phyloP scores from a whole-genome alignment of 2,797 vertebrate species.

The Paguma larvata region DNA sequence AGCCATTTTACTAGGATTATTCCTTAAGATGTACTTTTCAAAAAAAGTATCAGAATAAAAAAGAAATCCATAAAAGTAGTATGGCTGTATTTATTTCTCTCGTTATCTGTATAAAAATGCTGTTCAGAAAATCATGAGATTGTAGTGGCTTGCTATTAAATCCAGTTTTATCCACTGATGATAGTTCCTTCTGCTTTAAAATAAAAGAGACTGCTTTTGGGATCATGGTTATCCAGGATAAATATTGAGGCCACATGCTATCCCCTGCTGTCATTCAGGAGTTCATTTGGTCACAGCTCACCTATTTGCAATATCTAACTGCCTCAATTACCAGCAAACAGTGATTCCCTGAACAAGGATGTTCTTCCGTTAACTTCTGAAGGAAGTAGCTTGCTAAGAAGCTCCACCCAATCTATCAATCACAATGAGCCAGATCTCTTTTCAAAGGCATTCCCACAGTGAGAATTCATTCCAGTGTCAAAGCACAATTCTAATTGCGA shows the following conservation, averaged over 20 bases:
- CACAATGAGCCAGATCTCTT: conserved; percentile 83
- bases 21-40: conserved; percentile 44
- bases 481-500: conserved; percentile 81
- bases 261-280: conserved; percentile 77
- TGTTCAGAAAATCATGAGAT: conserved; percentile 34
- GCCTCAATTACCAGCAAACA: conserved; percentile 80
- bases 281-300: conserved; percentile 80
- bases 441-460: conserved; percentile 76
- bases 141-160: conserved; percentile 11
- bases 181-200: conserved; percentile 71
- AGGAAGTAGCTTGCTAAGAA: conserved; percentile 69
- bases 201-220: conserved; percentile 54
- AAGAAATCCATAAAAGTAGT: background rate
- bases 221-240: conserved; percentile 63
- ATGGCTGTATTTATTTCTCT: conserved; percentile 57
- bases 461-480: conserved; percentile 78
- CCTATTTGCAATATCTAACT: conserved; percentile 83
- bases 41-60: background rate
- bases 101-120: conserved; percentile 40
- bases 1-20: background rate
- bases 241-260: conserved; percentile 77
- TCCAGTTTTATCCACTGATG: conserved; percentile 50
- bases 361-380: conserved; percentile 68
- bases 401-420: conserved; percentile 77
- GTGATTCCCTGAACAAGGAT: conserved; percentile 63